These are phyloP conservation scores for Crossaster papposus DNA, from an alignment of 53 echinoderm and acorn worm genomes.

Conservation along the genomic window DNA sequence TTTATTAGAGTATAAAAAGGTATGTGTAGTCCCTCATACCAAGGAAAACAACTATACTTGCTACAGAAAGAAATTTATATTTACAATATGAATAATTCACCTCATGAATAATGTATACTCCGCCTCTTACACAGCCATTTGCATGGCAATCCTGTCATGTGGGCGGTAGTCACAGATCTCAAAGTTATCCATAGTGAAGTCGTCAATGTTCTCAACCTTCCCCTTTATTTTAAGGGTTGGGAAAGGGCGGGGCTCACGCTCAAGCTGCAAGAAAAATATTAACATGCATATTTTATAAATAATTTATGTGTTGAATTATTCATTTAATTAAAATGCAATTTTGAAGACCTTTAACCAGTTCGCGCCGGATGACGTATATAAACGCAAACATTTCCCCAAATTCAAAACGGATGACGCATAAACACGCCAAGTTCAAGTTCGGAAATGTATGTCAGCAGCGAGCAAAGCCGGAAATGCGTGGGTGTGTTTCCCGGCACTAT, in stretches of 20 bases:
- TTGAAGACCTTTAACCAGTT: background rate
- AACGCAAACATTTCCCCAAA: no score
- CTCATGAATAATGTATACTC: background rate
- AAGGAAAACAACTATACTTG: background rate
- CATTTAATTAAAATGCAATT: background rate
- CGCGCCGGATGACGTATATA: no score
- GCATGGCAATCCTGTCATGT: slow-evolving; percentile 95
- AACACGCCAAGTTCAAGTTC: no score
- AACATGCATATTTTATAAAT: background rate
- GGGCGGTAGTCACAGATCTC: slow-evolving; percentile 86
- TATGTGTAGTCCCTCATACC: no score
- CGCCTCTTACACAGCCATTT: slow-evolving; percentile 82
- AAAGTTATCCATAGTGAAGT: slow-evolving; percentile 95
- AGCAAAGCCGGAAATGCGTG: no score
- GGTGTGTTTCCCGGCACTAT: no score
- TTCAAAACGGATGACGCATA: no score
- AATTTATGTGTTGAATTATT: background rate
- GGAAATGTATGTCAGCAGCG: no score
- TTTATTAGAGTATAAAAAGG: no score
- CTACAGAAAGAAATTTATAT: background rate
- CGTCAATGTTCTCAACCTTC: slow-evolving; percentile 87
- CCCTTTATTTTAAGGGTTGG: slow-evolving; percentile 86
- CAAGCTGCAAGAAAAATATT: slow-evolving; percentile 65
- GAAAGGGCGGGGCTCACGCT: slow-evolving; percentile 82
- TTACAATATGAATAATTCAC: slow-evolving; percentile 6